These are phyloP conservation scores for Tachycineta bicolor DNA, from an alignment of 2,113 vertebrate genomes.

Conservation along the genomic window DNA sequence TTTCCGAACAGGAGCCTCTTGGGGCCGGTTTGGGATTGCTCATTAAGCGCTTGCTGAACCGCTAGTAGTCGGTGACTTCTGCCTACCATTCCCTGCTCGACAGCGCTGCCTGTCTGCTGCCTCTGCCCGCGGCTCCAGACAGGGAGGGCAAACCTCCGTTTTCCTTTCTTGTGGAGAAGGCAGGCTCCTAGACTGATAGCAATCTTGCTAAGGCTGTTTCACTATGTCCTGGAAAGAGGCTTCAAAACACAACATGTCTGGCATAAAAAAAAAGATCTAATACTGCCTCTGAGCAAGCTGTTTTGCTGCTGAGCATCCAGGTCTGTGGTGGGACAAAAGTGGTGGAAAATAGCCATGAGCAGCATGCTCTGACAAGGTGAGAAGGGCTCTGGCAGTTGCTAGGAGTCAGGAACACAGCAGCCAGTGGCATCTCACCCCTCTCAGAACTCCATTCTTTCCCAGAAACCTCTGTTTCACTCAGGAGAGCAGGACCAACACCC, in stretches of 20 bases:
- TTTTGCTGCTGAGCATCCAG: neutral
- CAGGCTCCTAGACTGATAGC: neutral
- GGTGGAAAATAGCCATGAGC: neutral
- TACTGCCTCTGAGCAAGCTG: neutral
- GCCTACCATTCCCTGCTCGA: neutral
- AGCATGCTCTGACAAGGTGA: neutral
- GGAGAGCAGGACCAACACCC: neutral
- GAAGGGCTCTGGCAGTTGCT: fast-evolving
- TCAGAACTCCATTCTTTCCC: neutral
- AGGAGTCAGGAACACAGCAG: neutral
- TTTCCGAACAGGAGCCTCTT: neutral
- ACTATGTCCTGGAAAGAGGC: neutral
- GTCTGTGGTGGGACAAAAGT: neutral
- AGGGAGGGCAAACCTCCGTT: fast-evolving
- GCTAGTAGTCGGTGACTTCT: fast-evolving
- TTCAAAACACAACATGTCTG: neutral
- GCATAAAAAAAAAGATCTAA: neutral
- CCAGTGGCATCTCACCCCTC: fast-evolving
- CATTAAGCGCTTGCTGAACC: fast-evolving
- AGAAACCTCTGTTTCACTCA: fast-evolving
- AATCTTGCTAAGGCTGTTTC: neutral
- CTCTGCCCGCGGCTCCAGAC: neutral
- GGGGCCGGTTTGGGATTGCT: neutral
- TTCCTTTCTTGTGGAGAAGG: neutral
- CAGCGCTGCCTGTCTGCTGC: conserved; percentile 32